phyloP scores from a whole-genome alignment of 1,140 invertebrate species.

The Apis mellifera region DNA sequence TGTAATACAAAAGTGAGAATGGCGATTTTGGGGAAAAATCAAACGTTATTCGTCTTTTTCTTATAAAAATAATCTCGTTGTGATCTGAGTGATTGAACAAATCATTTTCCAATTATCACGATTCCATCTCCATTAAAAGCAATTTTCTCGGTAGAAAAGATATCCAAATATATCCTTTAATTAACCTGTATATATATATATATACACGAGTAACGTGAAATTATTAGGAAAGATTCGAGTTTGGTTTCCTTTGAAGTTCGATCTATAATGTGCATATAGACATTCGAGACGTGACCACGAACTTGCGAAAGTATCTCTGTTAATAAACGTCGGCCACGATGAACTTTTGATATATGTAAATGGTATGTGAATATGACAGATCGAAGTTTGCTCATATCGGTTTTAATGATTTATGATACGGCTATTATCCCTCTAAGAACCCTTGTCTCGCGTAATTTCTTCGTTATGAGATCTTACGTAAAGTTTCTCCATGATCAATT shows the following conservation, averaged over 20 bases:
- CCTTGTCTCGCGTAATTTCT: not conserved
- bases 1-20: no score
- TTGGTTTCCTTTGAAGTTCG: no score
- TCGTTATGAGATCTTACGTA: not conserved
- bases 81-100: no score
- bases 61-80: no score
- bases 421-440: not conserved
- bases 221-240: not conserved
- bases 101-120: no score
- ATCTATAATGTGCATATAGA: not conserved
- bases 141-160: no score
- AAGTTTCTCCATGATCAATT: not conserved
- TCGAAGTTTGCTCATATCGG: not conserved
- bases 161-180: no score
- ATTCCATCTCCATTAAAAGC: no score
- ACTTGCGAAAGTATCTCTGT: conserved; percentile 42
- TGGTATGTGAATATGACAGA: conserved; percentile 22
- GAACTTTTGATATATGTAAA: conserved; percentile 19
- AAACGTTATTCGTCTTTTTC: no score
- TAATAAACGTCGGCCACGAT: conserved; percentile 37
- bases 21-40: no score
- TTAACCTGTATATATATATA: no score
- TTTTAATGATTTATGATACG: conserved; percentile 10
- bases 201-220: not conserved
- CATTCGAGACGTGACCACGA: conserved; percentile 21